These are phyloP conservation scores for Anastatus disparis DNA, from an alignment of 1,140 invertebrate species.

Conservation along the genomic window DNA sequence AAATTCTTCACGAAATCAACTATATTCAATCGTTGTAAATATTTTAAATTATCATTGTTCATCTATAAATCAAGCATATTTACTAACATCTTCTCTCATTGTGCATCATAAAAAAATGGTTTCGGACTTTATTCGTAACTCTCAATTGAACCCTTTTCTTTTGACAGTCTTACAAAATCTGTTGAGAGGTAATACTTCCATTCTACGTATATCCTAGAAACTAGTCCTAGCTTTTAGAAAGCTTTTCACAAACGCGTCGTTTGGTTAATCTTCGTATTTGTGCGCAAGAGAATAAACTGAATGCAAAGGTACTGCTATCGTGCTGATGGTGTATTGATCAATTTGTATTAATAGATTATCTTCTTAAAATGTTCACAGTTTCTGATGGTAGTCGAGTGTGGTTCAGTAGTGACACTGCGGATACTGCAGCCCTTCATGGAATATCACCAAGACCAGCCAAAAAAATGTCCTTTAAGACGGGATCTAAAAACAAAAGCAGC, in stretches of 20 bases:
- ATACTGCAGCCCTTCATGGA: constrained; percentile 62
- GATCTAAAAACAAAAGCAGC: constrained; percentile 58
- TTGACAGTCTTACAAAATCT: constrained; percentile 63
- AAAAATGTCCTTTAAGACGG: constrained; percentile 67
- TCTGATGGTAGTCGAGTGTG: constrained; percentile 65
- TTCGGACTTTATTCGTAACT: constrained; percentile 20
- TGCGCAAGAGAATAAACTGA: constrained; percentile 18
- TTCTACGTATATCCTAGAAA: constrained; percentile 48
- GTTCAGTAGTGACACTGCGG: constrained; percentile 63
- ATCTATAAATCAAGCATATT: neutral
- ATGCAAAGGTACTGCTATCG: constrained; percentile 31
- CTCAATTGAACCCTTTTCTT: constrained; percentile 54
- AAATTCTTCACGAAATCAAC: neutral
- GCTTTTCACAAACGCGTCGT: constrained; percentile 37
- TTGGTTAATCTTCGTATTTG: constrained; percentile 33
- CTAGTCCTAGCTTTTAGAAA: constrained; percentile 39
- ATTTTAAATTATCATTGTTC: neutral
- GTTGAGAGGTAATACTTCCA: constrained; percentile 62
- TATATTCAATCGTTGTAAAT: neutral
- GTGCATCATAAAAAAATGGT: constrained; percentile 12
- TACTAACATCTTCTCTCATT: constrained; percentile 33
- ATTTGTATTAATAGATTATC: neutral
- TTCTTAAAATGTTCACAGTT: constrained; percentile 50
- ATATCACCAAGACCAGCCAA: constrained; percentile 69
- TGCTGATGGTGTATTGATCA: neutral